Percentiles rank a stretch among this genome's conserved stretches.
Evolutionary conservation across 2,113 vertebrate genomes (phyloP).

Genomic region (Petrocephalus zakoni): DNA sequence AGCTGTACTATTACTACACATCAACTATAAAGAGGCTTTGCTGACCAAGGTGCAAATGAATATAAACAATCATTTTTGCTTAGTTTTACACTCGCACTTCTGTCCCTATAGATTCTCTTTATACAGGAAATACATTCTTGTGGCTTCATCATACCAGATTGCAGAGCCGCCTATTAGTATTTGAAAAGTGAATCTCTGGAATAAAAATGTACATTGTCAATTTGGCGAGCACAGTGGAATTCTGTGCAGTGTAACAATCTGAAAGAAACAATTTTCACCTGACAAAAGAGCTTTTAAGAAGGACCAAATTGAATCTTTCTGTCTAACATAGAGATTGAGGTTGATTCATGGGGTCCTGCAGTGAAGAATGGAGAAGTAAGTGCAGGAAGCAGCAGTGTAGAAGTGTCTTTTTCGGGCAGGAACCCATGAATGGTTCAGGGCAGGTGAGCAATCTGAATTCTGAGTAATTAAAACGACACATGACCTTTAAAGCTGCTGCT

Average conservation of each 20-base stretch:
- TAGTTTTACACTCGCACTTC: neutral
- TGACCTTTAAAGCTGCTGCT: neutral
- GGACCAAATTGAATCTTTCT: neutral
- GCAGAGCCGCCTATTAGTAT: neutral
- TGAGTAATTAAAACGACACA: neutral
- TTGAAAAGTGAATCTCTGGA: neutral
- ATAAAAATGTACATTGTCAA: neutral
- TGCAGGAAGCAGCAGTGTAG: neutral
- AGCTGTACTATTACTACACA: neutral
- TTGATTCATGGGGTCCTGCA: neutral
- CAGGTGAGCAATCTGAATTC: neutral
- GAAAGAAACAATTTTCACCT: neutral
- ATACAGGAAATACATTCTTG: neutral
- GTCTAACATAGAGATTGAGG: neutral
- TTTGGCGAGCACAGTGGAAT: neutral
- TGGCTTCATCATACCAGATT: neutral
- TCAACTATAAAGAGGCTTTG: neutral
- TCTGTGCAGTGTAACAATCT: neutral
- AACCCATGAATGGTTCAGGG: neutral
- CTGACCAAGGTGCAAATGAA: neutral
- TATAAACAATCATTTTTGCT: neutral
- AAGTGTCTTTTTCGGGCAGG: neutral
- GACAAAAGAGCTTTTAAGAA: neutral
- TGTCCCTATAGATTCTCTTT: neutral
- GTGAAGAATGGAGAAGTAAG: neutral